phyloP scores from a whole-genome alignment of 2,888 invertebrate genomes.

The Drosophila nigricruria region DNA sequence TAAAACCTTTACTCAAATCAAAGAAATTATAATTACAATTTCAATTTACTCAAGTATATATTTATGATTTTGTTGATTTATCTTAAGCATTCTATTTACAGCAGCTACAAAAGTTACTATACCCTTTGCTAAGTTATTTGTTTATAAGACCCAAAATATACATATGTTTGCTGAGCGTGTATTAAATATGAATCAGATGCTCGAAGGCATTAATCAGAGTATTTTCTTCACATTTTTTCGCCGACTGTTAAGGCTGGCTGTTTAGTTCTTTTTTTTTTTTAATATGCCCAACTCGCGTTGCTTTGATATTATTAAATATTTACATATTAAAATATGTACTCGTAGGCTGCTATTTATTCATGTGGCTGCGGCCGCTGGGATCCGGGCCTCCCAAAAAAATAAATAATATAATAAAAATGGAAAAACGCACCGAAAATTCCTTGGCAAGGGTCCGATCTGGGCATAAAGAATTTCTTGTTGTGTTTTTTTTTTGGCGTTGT shows the following conservation, averaged over 20 bases:
- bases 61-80: too few relatives aligned
- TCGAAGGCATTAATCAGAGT: conserved; percentile 40
- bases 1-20: neutral
- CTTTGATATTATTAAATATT: conserved; percentile 79
- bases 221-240: neutral
- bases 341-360: conserved; percentile 55
- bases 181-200: conserved; percentile 60
- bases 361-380: conserved; percentile 35
- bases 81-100: neutral
- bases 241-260: conserved; percentile 23
- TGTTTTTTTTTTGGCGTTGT: conserved; percentile 11
- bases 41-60: neutral
- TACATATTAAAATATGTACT: conserved; percentile 73
- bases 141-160: conserved; percentile 20
- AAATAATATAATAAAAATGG: conserved; percentile 6
- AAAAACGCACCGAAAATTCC: conserved; percentile 33
- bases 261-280: conserved; percentile 36
- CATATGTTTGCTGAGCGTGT: conserved; percentile 59
- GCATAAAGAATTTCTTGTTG: conserved; percentile 11
- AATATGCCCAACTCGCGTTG: conserved; percentile 47
- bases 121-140: neutral
- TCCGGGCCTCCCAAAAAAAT: conserved; percentile 19
- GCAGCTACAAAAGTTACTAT: neutral
- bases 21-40: neutral
- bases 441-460: conserved; percentile 22